Conservation (phyloP, 1,140 invertebrate genomes). For the Gyrodactylus bullatarudis region DNA sequence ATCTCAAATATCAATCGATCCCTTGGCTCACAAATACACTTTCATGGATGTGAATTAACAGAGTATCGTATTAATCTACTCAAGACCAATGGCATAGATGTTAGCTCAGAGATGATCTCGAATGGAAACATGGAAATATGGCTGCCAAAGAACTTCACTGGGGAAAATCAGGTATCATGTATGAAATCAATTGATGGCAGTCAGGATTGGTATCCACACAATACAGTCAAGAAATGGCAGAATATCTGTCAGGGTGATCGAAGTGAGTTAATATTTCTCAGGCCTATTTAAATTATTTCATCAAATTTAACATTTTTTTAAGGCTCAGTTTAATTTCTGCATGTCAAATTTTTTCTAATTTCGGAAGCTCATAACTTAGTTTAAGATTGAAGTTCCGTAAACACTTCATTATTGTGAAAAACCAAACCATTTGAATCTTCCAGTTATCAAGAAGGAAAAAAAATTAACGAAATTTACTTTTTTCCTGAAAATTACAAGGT, state of each 20-base stretch:
- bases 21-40: background rate
- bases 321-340: too few species aligned
- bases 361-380: too few species aligned
- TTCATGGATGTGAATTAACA: background rate
- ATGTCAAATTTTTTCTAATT: too few species aligned
- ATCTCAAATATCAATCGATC: background rate
- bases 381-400: too few species aligned
- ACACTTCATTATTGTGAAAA: too few species aligned
- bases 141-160: background rate
- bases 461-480: too few species aligned
- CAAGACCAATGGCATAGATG: background rate
- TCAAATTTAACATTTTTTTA: too few species aligned
- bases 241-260: background rate
- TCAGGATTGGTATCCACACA: background rate
- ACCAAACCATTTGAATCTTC: too few species aligned
- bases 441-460: too few species aligned
- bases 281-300: too few species aligned
- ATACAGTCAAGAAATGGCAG: background rate
- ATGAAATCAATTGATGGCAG: background rate
- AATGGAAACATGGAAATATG: background rate
- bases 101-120: background rate
- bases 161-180: background rate
- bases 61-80: background rate
- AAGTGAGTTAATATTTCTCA: too few species aligned
- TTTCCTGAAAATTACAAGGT: too few species aligned